A percentile compares a stretch with the other conserved stretches of the same genome.
Evolutionary conservation across 37 sponge, comb jelly and placozoan genomes (phyloP).

Genomic region (Amphimedon queenslandica): DNA sequence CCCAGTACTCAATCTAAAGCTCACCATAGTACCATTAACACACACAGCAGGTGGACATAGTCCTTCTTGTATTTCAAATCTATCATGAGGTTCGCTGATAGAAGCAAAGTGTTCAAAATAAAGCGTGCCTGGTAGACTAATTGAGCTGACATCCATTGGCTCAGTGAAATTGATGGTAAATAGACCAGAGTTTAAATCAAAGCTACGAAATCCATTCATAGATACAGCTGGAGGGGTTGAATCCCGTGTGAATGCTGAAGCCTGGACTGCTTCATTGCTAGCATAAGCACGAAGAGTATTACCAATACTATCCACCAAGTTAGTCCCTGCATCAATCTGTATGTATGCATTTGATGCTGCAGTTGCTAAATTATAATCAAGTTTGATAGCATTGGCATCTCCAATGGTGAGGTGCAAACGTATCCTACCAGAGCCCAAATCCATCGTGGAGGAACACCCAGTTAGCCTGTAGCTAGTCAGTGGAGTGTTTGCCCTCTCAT

Average conservation of each 20-base stretch:
- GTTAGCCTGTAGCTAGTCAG: not conserved
- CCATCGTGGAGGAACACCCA: slow-evolving; percentile 1
- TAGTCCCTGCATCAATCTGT: slow-evolving; percentile 6
- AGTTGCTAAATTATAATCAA: slow-evolving; percentile 31
- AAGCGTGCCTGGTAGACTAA: slow-evolving; percentile 22
- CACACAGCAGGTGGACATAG: slow-evolving; percentile 30
- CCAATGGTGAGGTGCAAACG: not conserved
- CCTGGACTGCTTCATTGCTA: slow-evolving; percentile 7
- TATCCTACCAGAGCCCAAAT: not conserved
- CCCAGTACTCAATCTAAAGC: slow-evolving; percentile 31
- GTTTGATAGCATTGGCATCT: slow-evolving; percentile 40
- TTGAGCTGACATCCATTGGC: slow-evolving; percentile 49
- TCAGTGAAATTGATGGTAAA: slow-evolving; percentile 59
- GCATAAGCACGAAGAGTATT: not conserved
- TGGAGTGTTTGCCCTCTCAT: not conserved
- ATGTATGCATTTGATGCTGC: slow-evolving; percentile 7
- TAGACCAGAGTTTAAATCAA: slow-evolving; percentile 64
- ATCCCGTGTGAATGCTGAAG: slow-evolving; percentile 21
- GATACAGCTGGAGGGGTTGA: slow-evolving; percentile 43
- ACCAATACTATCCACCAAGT: slow-evolving; percentile 2
- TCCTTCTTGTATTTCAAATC: slow-evolving; percentile 31
- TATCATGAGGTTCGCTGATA: not conserved
- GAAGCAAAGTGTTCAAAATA: slow-evolving; percentile 50
- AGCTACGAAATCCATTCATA: slow-evolving; percentile 43
- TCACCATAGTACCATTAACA: slow-evolving; percentile 38